Base-by-base conservation (phyloP, 1,140 invertebrate genomes). In the Drosophila insularis region DNA sequence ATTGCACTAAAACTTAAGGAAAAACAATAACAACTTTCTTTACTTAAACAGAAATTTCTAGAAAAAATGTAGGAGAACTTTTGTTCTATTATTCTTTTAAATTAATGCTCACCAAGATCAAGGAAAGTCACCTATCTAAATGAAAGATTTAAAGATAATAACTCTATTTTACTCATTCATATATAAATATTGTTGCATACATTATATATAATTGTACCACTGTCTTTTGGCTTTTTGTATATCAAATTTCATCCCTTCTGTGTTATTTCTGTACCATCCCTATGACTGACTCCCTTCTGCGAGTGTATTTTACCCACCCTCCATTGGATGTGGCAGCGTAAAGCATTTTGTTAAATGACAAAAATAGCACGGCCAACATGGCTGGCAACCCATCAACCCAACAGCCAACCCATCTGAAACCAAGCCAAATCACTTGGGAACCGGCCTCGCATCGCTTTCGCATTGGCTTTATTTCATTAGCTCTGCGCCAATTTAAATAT, bases 401-500 rank as follows among this genome's bases (percentile, higher is more conserved):
- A 69, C 64, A 78, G 70, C 73, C 69, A 60, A 54, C 17, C 37
- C 17, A 61, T 23, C 35, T 39, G 74, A 76, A 84, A 66, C 68
- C 76, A 82, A 69, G 71, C 76, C 71, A 81, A 81, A 75, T 74
- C 75, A 73, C 74, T 61, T 53, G 68, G 68, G 81, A 73, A 63
- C 63, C 50, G 31, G 43, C 53, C 63, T 54, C 54, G 53, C 71
- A 76, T 77, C 73, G 74, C 74, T 77, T 39, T 53, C 72, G 55
- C 81, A 76, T 79, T 87, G 75, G 71, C 82, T 87, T 89, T 81
- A 87, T 86, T 86, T 89, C 79, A 86, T 86, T 81, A 80, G 70
- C 79, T 81, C 58, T 79, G 79, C 79, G 80, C 71, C 84, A 87
- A 86, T 87, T 86, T 86, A 89, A 86, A 86, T 86, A 86, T 86